Evolutionary conservation across 1,140 invertebrate genomes (phyloP), one percentile per base, ranked within the genome.

Genomic region (Drosophila setifemur): DNA sequence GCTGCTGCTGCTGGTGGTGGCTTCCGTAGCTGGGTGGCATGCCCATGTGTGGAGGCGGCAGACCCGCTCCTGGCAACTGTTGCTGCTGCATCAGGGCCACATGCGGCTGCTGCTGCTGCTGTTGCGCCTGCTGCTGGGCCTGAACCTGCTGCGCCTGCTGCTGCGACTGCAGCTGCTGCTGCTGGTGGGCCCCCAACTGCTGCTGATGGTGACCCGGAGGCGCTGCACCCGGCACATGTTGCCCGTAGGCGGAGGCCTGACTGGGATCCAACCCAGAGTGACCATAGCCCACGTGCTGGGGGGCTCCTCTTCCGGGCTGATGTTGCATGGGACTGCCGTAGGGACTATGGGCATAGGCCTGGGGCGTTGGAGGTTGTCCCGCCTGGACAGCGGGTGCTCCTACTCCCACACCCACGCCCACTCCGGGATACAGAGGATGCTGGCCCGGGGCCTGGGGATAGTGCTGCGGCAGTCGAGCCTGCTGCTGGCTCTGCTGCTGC

Each of bases 291-390:
- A 90, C 77, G 66, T 90, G 90, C 48, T 90, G 90, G 0, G 81
- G 72, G 7, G 85, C 72, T 8, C 81, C 76, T 45, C 89, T 49
- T 4, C 89, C 68, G 4, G 88, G 63, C 42, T 90, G 90, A 58
- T 90, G 90, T 31, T 90, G 90, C 85, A 90, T 89, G 81, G 94
- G 86, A 53, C 94, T 92, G 60, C 91, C 91, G 83, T 94, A 94
- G 43, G 93, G 92, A 55, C 90, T 90, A 45, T 88, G 88, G 0
- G 83, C 73, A 71, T 92, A 92, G 3, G 75, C 77, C 19, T 90
- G 88, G 1, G 88, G 85, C 26, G 85, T 72, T 1, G 75, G 73
- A 2, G 91, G 91, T 16, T 89, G 87, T 52, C 88, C 78, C n/a
- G 91, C 91, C 21, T 89, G 88, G 25, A 64, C 57, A 6, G 57